Evolutionary conservation across 2,113 vertebrate genomes (phyloP), one percentile per base, ranked within the genome.

Genomic region (Clarias batrachus): DNA sequence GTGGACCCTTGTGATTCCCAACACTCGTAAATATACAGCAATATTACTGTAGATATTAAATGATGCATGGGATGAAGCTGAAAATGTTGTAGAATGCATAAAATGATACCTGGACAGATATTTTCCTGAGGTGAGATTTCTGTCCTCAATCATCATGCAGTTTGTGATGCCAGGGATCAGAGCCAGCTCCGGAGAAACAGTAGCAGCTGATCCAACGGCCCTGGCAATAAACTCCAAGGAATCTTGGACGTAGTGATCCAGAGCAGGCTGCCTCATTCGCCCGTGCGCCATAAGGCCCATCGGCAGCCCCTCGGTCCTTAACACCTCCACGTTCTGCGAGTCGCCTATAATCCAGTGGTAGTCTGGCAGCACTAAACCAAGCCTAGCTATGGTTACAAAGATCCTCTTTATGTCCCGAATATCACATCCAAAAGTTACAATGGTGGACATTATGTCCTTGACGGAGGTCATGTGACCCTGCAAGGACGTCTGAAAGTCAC

Each of bases 321-420:
- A 93, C 89, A 97, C 97, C 77, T 97, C 97, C 80, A 99, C 97
- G 0, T 99, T 97, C 91, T 99, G 98, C 41, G 97, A 96, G 92
- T 99, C 97, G 86, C 98, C 98, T 92, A 99, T 93, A 89, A 99
- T 94, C 98, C 98, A 99, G 71, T 94, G 97, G 90, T 97, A 95
- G 78, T 97, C 96, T 9, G 95, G 94, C 65, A 96, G 92, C 78
- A 89, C 92, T 85, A 96, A 84, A 12, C 96, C 93, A 93, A 95
- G 93, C 86, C 92, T 94, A 0, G 93, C 94, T 52, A 96, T 91
- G 17, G 96, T 92, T 92, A 96, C 93, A 41, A 99, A 96, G 88
- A 97, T 96, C 78, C 93, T 94, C 62, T 90, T 92, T 0, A 97
- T 96, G 62, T 96, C 97, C 37, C 96, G 95, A 93, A 99, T 97